Conservation (phyloP, 2,888 invertebrate genomes). For the Temnothorax rugatulus region DNA sequence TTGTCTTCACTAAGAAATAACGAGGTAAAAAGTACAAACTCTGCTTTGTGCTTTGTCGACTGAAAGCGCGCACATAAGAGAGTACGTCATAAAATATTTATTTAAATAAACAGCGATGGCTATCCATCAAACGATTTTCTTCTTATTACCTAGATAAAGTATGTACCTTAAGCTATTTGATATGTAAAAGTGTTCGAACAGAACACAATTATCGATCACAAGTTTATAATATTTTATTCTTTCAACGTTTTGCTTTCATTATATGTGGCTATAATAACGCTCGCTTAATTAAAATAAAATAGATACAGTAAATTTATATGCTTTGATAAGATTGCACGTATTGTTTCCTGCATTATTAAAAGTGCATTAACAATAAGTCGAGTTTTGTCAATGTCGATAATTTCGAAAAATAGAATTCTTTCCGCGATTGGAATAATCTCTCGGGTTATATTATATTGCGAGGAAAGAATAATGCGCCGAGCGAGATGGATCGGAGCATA, state of each 20-base stretch:
- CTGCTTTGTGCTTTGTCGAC: background rate
- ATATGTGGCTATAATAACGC: conserved; percentile 9
- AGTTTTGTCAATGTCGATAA: background rate
- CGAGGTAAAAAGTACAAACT: conserved; percentile 35
- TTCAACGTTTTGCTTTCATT: conserved; percentile 10
- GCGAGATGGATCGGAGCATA: conserved; percentile 53
- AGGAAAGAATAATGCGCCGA: background rate
- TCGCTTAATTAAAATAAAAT: conserved; percentile 18
- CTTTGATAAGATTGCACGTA: conserved; percentile 2
- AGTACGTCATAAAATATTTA: conserved; percentile 13
- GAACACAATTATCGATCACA: conserved; percentile 6
- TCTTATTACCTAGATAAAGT: background rate
- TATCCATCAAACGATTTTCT: background rate
- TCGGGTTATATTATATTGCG: conserved; percentile 1
- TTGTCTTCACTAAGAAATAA: conserved; percentile 36
- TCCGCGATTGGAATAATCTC: conserved; percentile 14
- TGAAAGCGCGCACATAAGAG: conserved; percentile 30
- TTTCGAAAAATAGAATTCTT: conserved; percentile 1
- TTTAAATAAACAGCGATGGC: conserved; percentile 6
- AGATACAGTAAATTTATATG: background rate
- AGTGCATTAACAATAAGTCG: background rate
- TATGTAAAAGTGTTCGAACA: background rate
- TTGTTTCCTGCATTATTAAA: conserved; percentile 2
- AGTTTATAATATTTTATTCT: conserved; percentile 3
- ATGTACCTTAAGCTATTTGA: background rate